These are phyloP conservation scores for Bombus waltoni DNA, from an alignment of 1,140 invertebrate species.

Conservation along the genomic window DNA sequence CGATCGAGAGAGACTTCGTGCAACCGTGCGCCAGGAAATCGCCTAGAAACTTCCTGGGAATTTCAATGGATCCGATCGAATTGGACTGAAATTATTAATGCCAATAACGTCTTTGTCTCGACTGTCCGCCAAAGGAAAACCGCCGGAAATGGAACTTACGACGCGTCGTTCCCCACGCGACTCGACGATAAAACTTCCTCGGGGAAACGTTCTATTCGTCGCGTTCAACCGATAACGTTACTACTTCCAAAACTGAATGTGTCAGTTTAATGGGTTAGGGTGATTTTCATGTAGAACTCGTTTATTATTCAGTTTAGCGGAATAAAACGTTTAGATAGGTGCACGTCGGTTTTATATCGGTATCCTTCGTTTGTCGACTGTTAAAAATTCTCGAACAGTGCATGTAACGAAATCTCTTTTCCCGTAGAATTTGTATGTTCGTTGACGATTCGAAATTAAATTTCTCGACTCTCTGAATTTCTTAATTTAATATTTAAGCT, in stretches of 20 bases:
- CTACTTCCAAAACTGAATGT: neutral
- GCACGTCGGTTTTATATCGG: neutral
- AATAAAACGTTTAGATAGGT: neutral
- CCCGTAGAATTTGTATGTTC: too few relatives aligned
- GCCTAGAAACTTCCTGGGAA: constrained; percentile 54
- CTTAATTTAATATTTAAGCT: too few relatives aligned
- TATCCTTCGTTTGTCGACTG: neutral
- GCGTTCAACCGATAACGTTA: neutral
- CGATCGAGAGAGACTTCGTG: constrained; percentile 38
- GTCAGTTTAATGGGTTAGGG: neutral
- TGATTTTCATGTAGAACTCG: neutral
- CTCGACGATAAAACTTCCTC: constrained; percentile 20
- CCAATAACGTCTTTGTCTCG: constrained; percentile 39
- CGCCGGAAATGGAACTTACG: neutral
- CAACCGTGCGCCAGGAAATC: constrained; percentile 44
- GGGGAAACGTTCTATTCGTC: constrained; percentile 10
- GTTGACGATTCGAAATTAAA: too few relatives aligned
- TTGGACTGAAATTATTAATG: constrained; percentile 47
- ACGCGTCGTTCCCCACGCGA: neutral
- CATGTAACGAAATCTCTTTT: too few relatives aligned
- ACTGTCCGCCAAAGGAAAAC: constrained; percentile 9
- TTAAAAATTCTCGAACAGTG: neutral
- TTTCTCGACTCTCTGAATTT: too few relatives aligned
- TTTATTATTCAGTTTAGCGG: too few relatives aligned
- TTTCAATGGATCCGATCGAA: constrained; percentile 39